These are phyloP conservation scores for Notarius lentiginosus DNA, from an alignment of 2,113 vertebrate genomes.

Conservation along the genomic window DNA sequence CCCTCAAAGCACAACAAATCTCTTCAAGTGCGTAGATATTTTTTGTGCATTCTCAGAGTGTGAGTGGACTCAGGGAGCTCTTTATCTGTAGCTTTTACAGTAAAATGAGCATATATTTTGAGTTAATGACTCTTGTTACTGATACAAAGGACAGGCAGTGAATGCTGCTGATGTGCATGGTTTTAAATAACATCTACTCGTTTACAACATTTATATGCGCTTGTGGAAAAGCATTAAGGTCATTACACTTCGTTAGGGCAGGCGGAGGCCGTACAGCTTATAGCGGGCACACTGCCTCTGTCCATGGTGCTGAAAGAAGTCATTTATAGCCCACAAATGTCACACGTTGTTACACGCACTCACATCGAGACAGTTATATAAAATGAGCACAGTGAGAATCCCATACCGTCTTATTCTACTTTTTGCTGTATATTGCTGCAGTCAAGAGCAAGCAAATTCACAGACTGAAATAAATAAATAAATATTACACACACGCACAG, in stretches of 20 bases:
- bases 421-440: background rate
- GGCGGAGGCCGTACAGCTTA: background rate
- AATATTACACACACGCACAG: no score
- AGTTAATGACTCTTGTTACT: constrained; percentile 46
- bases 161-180: background rate
- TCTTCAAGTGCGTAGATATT: background rate
- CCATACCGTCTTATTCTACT: no score
- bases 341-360: background rate
- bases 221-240: constrained; percentile 29
- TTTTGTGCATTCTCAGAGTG: background rate
- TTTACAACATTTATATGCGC: constrained; percentile 29
- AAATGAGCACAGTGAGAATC: background rate
- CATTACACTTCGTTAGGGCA: constrained; percentile 39
- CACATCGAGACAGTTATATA: background rate
- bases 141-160: constrained; percentile 29
- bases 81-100: constrained; percentile 16
- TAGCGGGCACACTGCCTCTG: constrained; percentile 14
- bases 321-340: background rate
- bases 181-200: constrained; percentile 23
- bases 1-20: background rate
- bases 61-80: background rate
- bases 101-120: constrained; percentile 24
- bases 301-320: constrained; percentile 27
- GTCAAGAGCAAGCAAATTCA: background rate
- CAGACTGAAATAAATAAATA: background rate